Evolutionary conservation across 2,797 vertebrate genomes (phyloP), one percentile per base, ranked within the genome.

Genomic region (Anguilla megastoma): DNA sequence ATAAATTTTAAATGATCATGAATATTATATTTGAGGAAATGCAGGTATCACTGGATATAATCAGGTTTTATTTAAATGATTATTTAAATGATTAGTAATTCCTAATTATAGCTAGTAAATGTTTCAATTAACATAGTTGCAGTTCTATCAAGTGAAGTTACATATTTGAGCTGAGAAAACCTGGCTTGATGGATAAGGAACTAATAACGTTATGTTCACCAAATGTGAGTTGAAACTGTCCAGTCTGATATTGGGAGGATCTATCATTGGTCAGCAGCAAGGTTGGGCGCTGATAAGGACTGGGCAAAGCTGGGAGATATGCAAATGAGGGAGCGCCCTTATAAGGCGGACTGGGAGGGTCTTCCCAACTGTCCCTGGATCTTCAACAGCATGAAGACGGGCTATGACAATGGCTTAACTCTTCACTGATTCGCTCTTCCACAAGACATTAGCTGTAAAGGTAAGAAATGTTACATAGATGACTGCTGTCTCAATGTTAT

Each of bases 301-400:
- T 90, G 4, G 33, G 91, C 92, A 93, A 93, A 92, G 85, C 90
- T 92, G 91, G 93, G 90, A 94, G 94, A 48, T 96, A 97, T 96
- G 96, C 95, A 95, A 97, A 97, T 97, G 94, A 96, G 94, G 90
- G 30, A 21, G 33, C 79, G 88, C 89, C 90, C 92, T 96, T 96
- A 95, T 96, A 96, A 94, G 90, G 48, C 33, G 24, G 74, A 85
- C 27, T 71, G 63, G 27, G 86, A 82, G 85, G 41, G 82, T 82
- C 76, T 87, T 52, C 90, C 85, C 30, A 91, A 86, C 69, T 69
- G 88, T 89, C 63, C 85, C 88, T 86, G 89, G 85, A 27, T 54
- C 1, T 69, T 41, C 86, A 90, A 88, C 83, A 86, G 87, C 89
- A 91, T 6, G 7, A 33, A 85, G 92, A 91, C 86, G 21, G 33